Base-by-base conservation (phyloP, 2,797 vertebrate genomes). In the Myotis vivesi region DNA sequence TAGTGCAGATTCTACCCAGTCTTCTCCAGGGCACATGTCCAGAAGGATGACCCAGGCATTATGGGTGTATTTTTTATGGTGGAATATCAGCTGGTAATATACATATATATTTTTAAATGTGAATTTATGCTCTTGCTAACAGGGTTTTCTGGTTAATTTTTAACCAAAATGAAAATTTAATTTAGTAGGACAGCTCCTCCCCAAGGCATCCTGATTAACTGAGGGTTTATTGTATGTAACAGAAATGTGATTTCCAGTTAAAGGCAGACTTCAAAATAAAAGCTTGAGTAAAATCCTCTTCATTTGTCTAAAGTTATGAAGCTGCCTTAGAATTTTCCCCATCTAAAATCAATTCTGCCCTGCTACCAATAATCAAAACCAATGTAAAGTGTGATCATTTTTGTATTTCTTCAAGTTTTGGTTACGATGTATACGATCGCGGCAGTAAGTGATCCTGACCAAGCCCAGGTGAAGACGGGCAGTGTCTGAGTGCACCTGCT, bases 131-230 rank as follows among this genome's bases (percentile, higher is more conserved):
- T 89, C 53, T 59, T 64, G 66, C 30, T 84, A 72, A 89, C 38
- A 28, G 44, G 28, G 38, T 51, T 89, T 97, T 88, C 69, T 90
- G 22, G 85, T 86, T 97, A 94, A 93, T 85, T 66, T 62, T 92
- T 72, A 89, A 46, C 59, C 33, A 51, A 92, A 57, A 64, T 33
- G 82, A 81, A 93, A 89, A 76, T 73, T 91, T 89, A 53, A 80
- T 91, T 95, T 36, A 89, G n/a, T 44, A 53, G 87, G 88, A 51
- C 36, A 88, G 38, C 64, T 89, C 44, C 75, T 92, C 95, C 85
- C 68, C 4, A 30, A 79, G 85, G 53, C 41, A 38, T n/a, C 80
- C 51, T 64, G 64, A 96, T 91, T 96, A 96, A 95, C 28, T 62
- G 66, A 94, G 57, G 25, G 25, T 46, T 80, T 82, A 83, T 80